phyloP scores from a whole-genome alignment of 2,113 vertebrate genomes.

The Callocephalon fimbriatum region DNA sequence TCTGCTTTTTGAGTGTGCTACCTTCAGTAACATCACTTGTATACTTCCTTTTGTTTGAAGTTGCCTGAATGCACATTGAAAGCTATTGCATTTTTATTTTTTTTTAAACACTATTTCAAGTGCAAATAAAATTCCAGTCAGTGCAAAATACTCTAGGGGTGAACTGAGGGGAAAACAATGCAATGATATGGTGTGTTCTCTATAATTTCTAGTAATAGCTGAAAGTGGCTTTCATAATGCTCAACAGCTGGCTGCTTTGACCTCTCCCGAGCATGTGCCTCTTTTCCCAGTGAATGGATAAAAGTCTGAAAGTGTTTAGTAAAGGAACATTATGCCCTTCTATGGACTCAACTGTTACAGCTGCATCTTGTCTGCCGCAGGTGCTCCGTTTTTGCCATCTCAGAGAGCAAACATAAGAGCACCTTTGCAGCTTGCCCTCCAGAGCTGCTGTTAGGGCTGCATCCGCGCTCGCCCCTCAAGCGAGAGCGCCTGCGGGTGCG shows the following conservation, averaged over 20 bases:
- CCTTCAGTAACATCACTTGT: not conserved
- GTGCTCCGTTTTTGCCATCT: accelerated
- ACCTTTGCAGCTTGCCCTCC: accelerated
- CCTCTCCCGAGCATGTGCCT: not conserved
- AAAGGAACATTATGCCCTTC: accelerated
- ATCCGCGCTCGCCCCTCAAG: accelerated
- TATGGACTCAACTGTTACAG: accelerated
- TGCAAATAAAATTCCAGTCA: not conserved
- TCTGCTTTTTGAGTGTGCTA: not conserved
- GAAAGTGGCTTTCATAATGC: accelerated
- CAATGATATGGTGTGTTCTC: accelerated
- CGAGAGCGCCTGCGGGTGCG: not conserved
- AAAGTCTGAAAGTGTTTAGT: not conserved
- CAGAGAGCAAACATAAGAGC: too few species aligned
- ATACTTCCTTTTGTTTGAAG: not conserved
- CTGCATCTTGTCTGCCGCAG: accelerated
- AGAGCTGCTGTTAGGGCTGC: accelerated
- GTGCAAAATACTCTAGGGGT: too few species aligned
- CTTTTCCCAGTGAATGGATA: accelerated
- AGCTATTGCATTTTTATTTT: accelerated
- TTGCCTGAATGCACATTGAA: not conserved
- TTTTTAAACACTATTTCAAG: not conserved
- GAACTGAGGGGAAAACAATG: not conserved
- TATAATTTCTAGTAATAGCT: not conserved
- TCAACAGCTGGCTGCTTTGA: not conserved